A percentile compares a stretch with the other conserved stretches of the same genome.
Conservation (phyloP, 2,888 invertebrate genomes). For the Drosophila helvetica region DNA sequence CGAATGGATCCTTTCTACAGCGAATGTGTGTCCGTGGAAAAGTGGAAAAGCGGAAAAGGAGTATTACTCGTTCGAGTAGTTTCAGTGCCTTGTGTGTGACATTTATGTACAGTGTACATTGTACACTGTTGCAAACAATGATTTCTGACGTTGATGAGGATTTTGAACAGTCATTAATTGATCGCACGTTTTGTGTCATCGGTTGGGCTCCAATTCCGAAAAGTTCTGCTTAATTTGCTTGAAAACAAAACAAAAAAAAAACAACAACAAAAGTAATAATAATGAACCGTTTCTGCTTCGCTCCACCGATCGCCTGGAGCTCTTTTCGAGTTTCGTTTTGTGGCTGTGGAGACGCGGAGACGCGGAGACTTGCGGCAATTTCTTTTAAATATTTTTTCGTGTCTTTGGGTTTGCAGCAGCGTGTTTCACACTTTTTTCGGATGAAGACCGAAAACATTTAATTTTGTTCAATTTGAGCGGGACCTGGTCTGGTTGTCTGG, state of each 20-base stretch:
- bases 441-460: slow-evolving; percentile 47
- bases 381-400: slow-evolving; percentile 35
- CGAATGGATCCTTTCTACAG: too few species aligned
- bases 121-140: slow-evolving; percentile 16
- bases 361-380: slow-evolving; percentile 44
- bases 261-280: slow-evolving; percentile 3
- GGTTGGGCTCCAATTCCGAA: slow-evolving; percentile 15
- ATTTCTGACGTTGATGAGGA: slow-evolving; percentile 32
- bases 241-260: slow-evolving; percentile 44
- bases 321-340: slow-evolving; percentile 53
- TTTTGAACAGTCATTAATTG: slow-evolving; percentile 55
- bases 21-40: too few species aligned
- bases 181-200: slow-evolving; percentile 50
- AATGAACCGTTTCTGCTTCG: slow-evolving; percentile 5
- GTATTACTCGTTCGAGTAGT: too few species aligned
- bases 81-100: neutral
- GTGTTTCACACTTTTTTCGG: slow-evolving; percentile 61
- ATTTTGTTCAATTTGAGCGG: slow-evolving; percentile 52
- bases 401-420: slow-evolving; percentile 26
- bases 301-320: slow-evolving; percentile 7
- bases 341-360: slow-evolving; percentile 7
- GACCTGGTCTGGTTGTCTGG: slow-evolving; percentile 18
- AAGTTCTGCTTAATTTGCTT: slow-evolving; percentile 70
- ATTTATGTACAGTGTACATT: too few species aligned
- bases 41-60: too few species aligned